phyloP scores from a whole-genome alignment of 2,797 vertebrate genomes.

The Sarcoramphus papa region DNA sequence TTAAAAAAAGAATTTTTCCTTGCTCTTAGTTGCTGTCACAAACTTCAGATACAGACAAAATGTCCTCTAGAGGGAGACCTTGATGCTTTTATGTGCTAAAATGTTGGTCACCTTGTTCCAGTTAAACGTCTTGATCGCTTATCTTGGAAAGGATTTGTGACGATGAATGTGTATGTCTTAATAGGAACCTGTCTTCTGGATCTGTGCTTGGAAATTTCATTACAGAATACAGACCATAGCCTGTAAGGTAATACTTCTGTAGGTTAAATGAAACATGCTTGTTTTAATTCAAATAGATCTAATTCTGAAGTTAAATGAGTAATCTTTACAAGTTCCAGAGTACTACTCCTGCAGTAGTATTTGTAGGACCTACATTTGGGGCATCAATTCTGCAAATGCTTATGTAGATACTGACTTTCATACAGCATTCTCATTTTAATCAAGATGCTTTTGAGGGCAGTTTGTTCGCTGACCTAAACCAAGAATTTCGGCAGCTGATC shows the following conservation, averaged over 20 bases:
- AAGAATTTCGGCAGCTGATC: background rate
- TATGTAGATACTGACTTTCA: background rate
- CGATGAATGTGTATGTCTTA: background rate
- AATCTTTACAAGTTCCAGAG: background rate
- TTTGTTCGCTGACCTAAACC: background rate
- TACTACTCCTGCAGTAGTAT: background rate
- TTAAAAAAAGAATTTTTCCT: background rate
- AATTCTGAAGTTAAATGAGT: background rate
- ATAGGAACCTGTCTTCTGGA: background rate
- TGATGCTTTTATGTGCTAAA: slow-evolving; percentile 6
- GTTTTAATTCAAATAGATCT: background rate
- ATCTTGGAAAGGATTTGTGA: background rate
- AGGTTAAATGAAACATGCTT: background rate
- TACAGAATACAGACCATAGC: background rate
- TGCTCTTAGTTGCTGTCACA: background rate
- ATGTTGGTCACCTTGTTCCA: background rate
- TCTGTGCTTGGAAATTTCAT: background rate
- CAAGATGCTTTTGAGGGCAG: background rate
- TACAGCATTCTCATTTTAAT: background rate
- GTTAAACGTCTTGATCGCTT: background rate
- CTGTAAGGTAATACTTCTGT: background rate
- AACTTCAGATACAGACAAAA: background rate
- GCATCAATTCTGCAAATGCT: background rate
- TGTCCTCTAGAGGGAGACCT: slow-evolving; percentile 57
- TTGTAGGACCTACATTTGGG: background rate